Evolutionary conservation across 2,113 vertebrate genomes (phyloP).

Genomic region (Sula dactylatra): DNA sequence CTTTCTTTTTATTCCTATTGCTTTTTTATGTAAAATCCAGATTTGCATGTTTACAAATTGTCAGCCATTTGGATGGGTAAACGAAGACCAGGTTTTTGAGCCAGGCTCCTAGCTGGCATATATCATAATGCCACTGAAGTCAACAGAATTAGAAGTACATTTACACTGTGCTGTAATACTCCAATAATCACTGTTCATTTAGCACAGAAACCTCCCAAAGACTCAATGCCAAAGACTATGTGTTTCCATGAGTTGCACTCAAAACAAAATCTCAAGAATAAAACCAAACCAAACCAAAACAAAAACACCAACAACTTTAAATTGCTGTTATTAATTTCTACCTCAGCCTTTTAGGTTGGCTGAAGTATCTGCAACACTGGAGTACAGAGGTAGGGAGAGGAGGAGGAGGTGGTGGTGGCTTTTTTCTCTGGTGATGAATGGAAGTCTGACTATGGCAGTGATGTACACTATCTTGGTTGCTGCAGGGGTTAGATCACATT

Average conservation of each 20-base stretch:
- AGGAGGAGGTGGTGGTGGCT: neutral
- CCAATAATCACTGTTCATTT: neutral
- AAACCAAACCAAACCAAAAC: neutral
- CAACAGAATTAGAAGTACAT: neutral
- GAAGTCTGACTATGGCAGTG: conserved; percentile 18
- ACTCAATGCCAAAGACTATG: neutral
- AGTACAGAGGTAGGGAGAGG: neutral
- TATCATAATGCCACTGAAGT: neutral
- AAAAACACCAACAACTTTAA: neutral
- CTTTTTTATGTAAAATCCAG: neutral
- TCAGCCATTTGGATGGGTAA: neutral
- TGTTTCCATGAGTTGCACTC: neutral
- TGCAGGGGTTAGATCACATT: conserved; percentile 71
- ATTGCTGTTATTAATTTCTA: neutral
- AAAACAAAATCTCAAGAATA: neutral
- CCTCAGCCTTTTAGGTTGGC: neutral
- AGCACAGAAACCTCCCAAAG: neutral
- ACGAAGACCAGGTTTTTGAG: neutral
- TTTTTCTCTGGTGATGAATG: conserved; percentile 51
- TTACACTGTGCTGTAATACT: neutral
- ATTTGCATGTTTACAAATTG: neutral
- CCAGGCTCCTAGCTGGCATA: neutral
- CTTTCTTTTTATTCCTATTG: neutral
- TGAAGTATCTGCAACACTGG: neutral
- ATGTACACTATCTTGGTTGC: conserved; percentile 56